phyloP scores from a whole-genome alignment of 2,797 vertebrate genomes.

The Pseudochirops corinnae region DNA sequence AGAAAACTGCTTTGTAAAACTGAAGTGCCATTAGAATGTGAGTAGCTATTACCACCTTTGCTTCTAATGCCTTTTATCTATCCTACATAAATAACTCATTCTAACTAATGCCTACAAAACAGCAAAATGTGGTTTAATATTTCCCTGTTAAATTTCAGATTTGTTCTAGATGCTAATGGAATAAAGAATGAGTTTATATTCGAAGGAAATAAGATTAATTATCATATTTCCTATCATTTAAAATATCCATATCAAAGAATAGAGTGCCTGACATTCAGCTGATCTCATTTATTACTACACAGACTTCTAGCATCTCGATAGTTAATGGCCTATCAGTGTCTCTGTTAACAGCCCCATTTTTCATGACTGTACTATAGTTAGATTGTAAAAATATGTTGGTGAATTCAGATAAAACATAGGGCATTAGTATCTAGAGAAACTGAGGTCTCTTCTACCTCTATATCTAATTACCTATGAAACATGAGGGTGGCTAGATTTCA shows the following conservation, averaged over 20 bases:
- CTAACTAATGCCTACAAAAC: conserved; percentile 55
- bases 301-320: conserved; percentile 21
- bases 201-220: conserved; percentile 67
- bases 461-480: conserved; percentile 20
- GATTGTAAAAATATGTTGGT: conserved; percentile 11
- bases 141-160: conserved; percentile 61
- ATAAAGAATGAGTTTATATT: conserved; percentile 54
- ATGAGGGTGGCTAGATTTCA: conserved; percentile 15
- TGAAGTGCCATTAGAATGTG: conserved; percentile 21
- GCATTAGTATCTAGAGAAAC: not conserved
- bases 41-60: not conserved
- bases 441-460: not conserved
- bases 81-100: conserved; percentile 59
- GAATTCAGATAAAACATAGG: conserved; percentile 9
- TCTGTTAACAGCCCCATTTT: conserved; percentile 44
- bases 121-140: conserved; percentile 64
- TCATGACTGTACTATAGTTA: conserved; percentile 38
- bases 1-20: conserved; percentile 31
- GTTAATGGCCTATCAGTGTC: conserved; percentile 39
- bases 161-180: conserved; percentile 53
- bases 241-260: conserved; percentile 38
- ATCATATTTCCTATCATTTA: conserved; percentile 59
- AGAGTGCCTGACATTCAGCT: conserved; percentile 48
- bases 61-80: conserved; percentile 60
- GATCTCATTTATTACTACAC: conserved; percentile 56